Evolutionary conservation across 2,113 vertebrate genomes (phyloP), one percentile per base, ranked within the genome.

Genomic region (Macroglossus sobrinus): DNA sequence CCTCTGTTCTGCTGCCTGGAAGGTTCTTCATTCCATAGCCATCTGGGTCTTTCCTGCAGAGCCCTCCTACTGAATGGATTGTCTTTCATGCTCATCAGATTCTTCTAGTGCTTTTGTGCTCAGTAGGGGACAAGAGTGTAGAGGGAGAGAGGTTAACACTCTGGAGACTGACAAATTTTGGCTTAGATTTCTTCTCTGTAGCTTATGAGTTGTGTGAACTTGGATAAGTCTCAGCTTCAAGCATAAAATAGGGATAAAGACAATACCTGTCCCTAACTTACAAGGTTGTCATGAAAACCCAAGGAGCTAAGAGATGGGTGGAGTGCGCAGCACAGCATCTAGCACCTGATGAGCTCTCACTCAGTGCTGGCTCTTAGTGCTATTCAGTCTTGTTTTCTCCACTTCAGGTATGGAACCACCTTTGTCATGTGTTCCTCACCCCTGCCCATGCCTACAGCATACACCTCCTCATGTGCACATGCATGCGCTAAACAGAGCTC

Each of bases 41-140:
- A 33, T 24, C 66, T 92, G 69, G 38, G 28, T 78, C 18, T 64
- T 38, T 43, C 80, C 40, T 19, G 22, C 6, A 76, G 71, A 76
- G 45, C 79, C 78, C 43, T 81, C 47, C 79, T 71, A 26, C 18
- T 71, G 57, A 40, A 40, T 35, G 11, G 13, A 24, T 47, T 75
- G 53, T 74, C 64, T 57, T 84, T 93, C 72, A 68, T 45, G 45
- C 12, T 66, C 21, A 16, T 47, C 59, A 92, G 50, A 78, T 15
- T 91, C 26, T 87, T 38, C 38, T 5, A 80, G 80, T 38, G 55
- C 55, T 93, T 96, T 71, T 81, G 85, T 88, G 66, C 78, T 93
- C 81, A 93, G 45, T 43, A 45, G 9, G 18, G 21, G 5, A 78
- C 28, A 76, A 74, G 38, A 40, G 38, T 33, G 15, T 74, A 18